These are phyloP conservation scores for Microcebus tavaratra DNA, from an alignment of 2,113 vertebrate genomes.

Conservation along the genomic window DNA sequence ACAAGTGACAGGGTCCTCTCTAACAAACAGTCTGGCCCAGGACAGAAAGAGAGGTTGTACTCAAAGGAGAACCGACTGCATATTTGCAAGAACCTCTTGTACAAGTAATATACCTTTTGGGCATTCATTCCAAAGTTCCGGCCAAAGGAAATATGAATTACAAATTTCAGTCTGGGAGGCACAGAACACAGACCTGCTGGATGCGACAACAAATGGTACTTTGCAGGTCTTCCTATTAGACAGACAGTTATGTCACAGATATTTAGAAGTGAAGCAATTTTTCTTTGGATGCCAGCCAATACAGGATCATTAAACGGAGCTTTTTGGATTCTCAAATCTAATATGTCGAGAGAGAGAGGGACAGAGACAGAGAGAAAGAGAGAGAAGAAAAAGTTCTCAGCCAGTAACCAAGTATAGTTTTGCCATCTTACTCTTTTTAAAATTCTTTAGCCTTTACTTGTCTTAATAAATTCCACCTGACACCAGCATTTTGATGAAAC, in stretches of 20 bases:
- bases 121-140: slow-evolving; percentile 61
- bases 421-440: not conserved
- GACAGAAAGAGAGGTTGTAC: slow-evolving; percentile 68
- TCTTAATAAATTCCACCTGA: not conserved
- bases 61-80: slow-evolving; percentile 66
- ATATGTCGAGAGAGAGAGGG: not conserved
- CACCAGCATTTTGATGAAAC: not conserved
- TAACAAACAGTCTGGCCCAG: slow-evolving; percentile 79
- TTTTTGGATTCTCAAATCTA: slow-evolving; percentile 46
- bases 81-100: slow-evolving; percentile 73
- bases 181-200: slow-evolving; percentile 27
- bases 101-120: slow-evolving; percentile 67
- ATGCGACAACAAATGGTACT: slow-evolving; percentile 48
- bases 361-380: not conserved
- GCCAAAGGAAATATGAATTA: slow-evolving; percentile 79
- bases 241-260: slow-evolving; percentile 44
- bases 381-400: not conserved
- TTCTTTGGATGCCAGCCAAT: slow-evolving; percentile 60
- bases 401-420: slow-evolving; percentile 1
- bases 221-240: slow-evolving; percentile 69
- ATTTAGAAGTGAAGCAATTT: slow-evolving; percentile 56
- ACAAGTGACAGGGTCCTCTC: slow-evolving; percentile 80
- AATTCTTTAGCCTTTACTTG: not conserved
- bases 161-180: slow-evolving; percentile 60
- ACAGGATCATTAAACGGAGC: slow-evolving; percentile 37